A percentile compares a stretch with the other conserved stretches of the same genome.
phyloP scores from a whole-genome alignment of 2,113 vertebrate species.

The Ptilonorhynchus violaceus region DNA sequence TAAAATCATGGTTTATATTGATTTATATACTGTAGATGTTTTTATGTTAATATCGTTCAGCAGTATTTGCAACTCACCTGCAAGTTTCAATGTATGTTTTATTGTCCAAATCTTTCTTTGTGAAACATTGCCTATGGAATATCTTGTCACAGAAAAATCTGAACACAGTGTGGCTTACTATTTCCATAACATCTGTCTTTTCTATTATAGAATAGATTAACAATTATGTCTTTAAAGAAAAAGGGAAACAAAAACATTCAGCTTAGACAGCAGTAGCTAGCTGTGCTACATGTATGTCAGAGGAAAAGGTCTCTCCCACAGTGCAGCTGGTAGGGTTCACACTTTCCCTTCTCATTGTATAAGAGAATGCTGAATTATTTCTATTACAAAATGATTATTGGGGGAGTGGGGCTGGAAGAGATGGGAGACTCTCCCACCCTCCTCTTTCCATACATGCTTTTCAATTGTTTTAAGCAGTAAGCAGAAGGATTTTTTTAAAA shows the following conservation, averaged over 20 bases:
- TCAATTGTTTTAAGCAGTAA: conserved; percentile 66
- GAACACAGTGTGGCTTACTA: conserved; percentile 52
- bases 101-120: conserved; percentile 65
- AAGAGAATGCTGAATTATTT: conserved; percentile 38
- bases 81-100: conserved; percentile 55
- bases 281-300: conserved; percentile 6
- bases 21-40: background rate
- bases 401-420: background rate
- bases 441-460: conserved; percentile 1
- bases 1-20: conserved; percentile 42
- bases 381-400: conserved; percentile 15
- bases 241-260: background rate
- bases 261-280: background rate
- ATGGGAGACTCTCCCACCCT: background rate
- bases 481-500: conserved; percentile 66
- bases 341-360: conserved; percentile 19
- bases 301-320: conserved; percentile 36
- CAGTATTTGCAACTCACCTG: conserved; percentile 61
- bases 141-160: conserved; percentile 51
- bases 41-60: background rate
- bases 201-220: conserved; percentile 70
- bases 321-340: conserved; percentile 33
- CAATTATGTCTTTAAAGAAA: conserved; percentile 46
- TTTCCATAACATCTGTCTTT: conserved; percentile 80
- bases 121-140: conserved; percentile 58